Evolutionary conservation across 2,797 vertebrate species (phyloP).

Genomic region (Mormyrops boulengeri): DNA sequence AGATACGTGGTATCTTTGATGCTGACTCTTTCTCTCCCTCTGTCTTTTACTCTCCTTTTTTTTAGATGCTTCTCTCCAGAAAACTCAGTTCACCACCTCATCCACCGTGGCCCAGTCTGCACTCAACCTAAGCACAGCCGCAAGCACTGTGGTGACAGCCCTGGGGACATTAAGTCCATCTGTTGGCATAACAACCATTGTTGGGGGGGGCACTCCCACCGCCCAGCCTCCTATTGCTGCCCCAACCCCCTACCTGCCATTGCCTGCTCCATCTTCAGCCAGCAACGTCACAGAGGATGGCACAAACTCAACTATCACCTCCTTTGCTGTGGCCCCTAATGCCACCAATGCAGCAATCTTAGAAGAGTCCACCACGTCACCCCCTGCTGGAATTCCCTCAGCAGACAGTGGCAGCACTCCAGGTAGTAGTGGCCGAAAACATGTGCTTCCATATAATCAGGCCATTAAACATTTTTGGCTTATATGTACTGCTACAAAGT

Average conservation of each 20-base stretch:
- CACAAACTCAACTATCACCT: not conserved
- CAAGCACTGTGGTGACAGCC: constrained; percentile 4
- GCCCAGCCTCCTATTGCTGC: constrained; percentile 8
- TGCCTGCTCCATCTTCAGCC: constrained; percentile 22
- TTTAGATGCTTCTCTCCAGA: constrained; percentile 40
- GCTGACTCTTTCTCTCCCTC: not conserved
- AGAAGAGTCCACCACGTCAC: constrained; percentile 26
- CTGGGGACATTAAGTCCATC: constrained; percentile 23
- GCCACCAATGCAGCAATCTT: not conserved
- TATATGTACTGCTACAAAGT: not conserved
- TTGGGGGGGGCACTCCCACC: constrained; percentile 11
- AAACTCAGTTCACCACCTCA: constrained; percentile 39
- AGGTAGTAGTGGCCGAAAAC: constrained; percentile 21
- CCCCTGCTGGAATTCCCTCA: constrained; percentile 25
- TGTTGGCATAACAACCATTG: constrained; percentile 9
- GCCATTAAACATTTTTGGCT: not conserved
- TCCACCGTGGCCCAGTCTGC: constrained; percentile 11
- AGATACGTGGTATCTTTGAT: not conserved
- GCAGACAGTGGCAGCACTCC: constrained; percentile 19
- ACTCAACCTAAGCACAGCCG: constrained; percentile 30
- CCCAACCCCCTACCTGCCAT: constrained; percentile 2
- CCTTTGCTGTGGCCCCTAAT: not conserved
- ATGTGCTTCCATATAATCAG: not conserved
- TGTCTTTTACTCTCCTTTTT: not conserved
- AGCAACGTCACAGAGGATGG: not conserved